These are phyloP conservation scores for Criorhina ranunculi DNA, from an alignment of 2,888 invertebrate genomes.

Conservation along the genomic window DNA sequence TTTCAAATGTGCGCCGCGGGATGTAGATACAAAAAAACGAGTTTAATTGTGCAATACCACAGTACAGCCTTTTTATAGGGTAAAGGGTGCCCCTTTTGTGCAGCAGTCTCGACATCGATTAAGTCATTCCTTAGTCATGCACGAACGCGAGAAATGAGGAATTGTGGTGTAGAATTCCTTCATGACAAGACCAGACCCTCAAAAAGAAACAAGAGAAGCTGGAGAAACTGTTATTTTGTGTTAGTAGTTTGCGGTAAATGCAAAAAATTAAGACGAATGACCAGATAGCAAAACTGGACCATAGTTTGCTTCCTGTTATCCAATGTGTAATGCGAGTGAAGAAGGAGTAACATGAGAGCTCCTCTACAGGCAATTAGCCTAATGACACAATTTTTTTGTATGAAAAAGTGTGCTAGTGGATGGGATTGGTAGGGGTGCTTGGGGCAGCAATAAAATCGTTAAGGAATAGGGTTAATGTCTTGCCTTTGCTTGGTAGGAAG, in stretches of 20 bases:
- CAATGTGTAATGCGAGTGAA: slow-evolving; percentile 37
- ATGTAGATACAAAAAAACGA: slow-evolving; percentile 45
- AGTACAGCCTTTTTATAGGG: slow-evolving; percentile 8
- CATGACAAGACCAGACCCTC: slow-evolving; percentile 18
- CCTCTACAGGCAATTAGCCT: slow-evolving; percentile 32
- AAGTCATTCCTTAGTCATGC: slow-evolving; percentile 72
- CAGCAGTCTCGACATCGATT: slow-evolving; percentile 64
- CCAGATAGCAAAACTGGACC: slow-evolving; percentile 53
- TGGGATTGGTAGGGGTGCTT: too few relatives aligned
- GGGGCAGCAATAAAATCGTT: too few relatives aligned
- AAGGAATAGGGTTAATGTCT: too few relatives aligned
- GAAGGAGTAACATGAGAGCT: slow-evolving; percentile 11
- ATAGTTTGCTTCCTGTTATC: slow-evolving; percentile 56
- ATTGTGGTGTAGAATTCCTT: slow-evolving; percentile 69
- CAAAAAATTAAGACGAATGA: not conserved
- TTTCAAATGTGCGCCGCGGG: slow-evolving; percentile 41
- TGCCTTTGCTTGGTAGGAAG: too few relatives aligned
- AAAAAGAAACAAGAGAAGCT: slow-evolving; percentile 10
- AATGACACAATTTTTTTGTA: slow-evolving; percentile 54
- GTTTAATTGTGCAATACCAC: slow-evolving; percentile 71
- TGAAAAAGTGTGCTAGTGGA: not conserved
- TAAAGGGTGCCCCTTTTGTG: slow-evolving; percentile 68
- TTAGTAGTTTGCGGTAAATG: too few relatives aligned
- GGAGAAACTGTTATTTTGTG: slow-evolving; percentile 9
- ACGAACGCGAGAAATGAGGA: slow-evolving; percentile 70